Evolutionary conservation across 2,797 vertebrate species (phyloP).

Genomic region (Macrochelys suwanniensis): DNA sequence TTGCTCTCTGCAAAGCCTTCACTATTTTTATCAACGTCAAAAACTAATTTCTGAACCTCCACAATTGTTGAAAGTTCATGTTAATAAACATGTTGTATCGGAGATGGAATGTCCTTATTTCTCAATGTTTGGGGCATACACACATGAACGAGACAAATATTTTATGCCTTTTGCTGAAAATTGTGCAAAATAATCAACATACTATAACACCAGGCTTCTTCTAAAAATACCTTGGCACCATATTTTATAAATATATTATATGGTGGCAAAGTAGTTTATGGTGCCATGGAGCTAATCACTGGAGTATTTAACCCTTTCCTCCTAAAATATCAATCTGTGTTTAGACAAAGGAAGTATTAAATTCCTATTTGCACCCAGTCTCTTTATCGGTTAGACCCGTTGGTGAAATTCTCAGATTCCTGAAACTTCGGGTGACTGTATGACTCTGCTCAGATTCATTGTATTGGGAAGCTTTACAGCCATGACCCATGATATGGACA

Average conservation of each 20-base stretch:
- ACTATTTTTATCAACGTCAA: conserved; percentile 43
- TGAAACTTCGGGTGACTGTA: neutral
- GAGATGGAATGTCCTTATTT: neutral
- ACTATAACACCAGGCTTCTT: neutral
- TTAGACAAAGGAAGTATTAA: neutral
- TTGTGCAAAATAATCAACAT: neutral
- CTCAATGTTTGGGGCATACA: neutral
- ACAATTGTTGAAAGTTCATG: neutral
- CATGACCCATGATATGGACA: conserved; percentile 63
- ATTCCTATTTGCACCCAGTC: neutral
- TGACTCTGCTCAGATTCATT: conserved; percentile 23
- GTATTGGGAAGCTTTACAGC: conserved; percentile 38
- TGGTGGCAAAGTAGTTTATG: neutral
- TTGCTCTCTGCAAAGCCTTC: conserved; percentile 17
- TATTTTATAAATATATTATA: neutral
- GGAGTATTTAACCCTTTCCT: neutral
- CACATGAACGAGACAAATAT: neutral
- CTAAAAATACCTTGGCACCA: neutral
- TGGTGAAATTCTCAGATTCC: neutral
- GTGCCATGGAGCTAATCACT: neutral
- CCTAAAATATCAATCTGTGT: neutral
- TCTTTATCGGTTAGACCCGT: neutral
- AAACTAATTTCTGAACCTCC: neutral
- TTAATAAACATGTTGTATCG: neutral
- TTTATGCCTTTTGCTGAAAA: neutral